Evolutionary conservation across 2,888 invertebrate genomes (phyloP).

Genomic region (Eutolmus rufibarbis): DNA sequence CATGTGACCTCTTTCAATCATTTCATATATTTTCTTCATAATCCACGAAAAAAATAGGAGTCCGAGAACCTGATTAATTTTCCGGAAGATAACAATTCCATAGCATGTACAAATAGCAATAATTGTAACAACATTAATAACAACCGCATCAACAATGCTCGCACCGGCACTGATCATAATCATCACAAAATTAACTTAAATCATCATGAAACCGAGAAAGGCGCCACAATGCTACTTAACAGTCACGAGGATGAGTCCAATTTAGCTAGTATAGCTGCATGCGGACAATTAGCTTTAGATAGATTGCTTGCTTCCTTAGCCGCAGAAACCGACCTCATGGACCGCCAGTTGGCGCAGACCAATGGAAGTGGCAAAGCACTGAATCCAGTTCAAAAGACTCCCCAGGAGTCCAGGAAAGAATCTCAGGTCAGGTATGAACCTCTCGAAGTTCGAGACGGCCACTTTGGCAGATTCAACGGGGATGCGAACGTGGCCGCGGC

Average conservation of each 20-base stretch:
- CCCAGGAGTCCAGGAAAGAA: not conserved
- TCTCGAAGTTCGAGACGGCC: not conserved
- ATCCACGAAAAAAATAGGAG: slow-evolving; percentile 47
- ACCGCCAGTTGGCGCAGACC: slow-evolving; percentile 47
- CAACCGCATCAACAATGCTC: slow-evolving; percentile 35
- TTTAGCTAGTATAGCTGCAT: slow-evolving; percentile 44
- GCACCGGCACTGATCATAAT: slow-evolving; percentile 34
- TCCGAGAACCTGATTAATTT: slow-evolving; percentile 49
- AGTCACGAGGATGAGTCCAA: slow-evolving; percentile 42
- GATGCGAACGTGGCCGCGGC: not conserved
- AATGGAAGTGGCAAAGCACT: not conserved
- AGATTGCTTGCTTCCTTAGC: slow-evolving; percentile 50
- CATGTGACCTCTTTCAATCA: not conserved
- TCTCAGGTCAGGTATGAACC: not conserved
- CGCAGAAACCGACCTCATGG: slow-evolving; percentile 50
- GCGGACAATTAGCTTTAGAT: slow-evolving; percentile 51
- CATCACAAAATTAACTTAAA: slow-evolving; percentile 39
- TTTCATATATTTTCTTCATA: slow-evolving; percentile 40
- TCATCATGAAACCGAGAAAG: slow-evolving; percentile 3
- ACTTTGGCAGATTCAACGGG: not conserved
- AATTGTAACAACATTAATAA: slow-evolving; percentile 40
- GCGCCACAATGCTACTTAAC: slow-evolving; percentile 8
- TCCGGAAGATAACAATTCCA: slow-evolving; percentile 46
- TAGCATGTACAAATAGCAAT: slow-evolving; percentile 44
- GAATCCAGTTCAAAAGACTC: not conserved